Evolutionary conservation across 2,113 vertebrate species (phyloP), one percentile per base, ranked within the genome.

Genomic region (Edolisoma coerulescens): DNA sequence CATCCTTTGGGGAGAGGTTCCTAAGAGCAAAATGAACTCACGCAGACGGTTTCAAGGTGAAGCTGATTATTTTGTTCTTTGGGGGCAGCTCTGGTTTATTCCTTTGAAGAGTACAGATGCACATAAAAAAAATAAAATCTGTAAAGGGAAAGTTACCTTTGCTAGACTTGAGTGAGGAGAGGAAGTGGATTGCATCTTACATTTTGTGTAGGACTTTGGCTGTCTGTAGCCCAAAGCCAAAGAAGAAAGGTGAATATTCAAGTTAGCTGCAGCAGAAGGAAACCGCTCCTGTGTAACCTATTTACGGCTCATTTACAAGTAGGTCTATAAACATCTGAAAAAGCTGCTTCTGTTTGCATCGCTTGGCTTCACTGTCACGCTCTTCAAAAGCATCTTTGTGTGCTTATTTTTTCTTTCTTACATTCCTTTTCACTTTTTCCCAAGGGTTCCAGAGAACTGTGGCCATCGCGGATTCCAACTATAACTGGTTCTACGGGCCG

Each of bases 401-500:
- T 14, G 9, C 78, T 60, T 91, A 49, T 90, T 95, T 96, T 37
- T 85, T 86, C 96, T 39, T 81, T 56, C 75, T 74, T 61, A 92
- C 86, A 60, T 87, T 88, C 90, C 85, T 97, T 92, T 91, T 57
- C 23, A 24, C 77, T 75, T 83, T 94, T 79, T 92, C 87, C 89
- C 70, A 79, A 99, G 99, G 99, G 44, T 99, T 99, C 97, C 99
- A 99, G 97, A 98, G 99, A 93, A 99, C 98, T 5, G 99, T 99
- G 74, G 99, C 99, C 83, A 99, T 99, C 24, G 99, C 99, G 3
- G 99, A 99, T 96, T 99, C 99, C 91, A 99, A 99, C 98, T 99
- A 99, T 94, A 99, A 99, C 98, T 99, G 99, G 99, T 99, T 99
- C 98, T 99, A 99, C 3, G 99, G 99, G 20, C 99, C 99, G 1